phyloP scores from a whole-genome alignment of 2,113 vertebrate genomes.

The Ceyx margarethae region DNA sequence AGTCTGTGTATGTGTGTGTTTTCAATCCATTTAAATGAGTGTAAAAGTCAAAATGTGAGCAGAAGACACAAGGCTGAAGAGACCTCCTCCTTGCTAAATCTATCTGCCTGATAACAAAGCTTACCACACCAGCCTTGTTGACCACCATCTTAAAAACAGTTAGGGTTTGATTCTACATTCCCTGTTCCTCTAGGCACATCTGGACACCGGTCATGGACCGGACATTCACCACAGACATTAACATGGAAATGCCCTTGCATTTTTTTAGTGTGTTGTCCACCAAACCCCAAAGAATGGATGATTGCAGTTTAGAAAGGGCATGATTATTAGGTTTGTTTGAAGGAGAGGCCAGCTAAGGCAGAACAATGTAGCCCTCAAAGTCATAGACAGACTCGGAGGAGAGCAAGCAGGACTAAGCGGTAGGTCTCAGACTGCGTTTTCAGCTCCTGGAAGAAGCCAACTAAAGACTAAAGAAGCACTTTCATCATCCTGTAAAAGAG shows the following conservation, averaged over 20 bases:
- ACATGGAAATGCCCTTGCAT: neutral
- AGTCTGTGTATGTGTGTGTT: neutral
- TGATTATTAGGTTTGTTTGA: neutral
- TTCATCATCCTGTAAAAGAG: neutral
- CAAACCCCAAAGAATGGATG: neutral
- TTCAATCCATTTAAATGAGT: neutral
- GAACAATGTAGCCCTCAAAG: neutral
- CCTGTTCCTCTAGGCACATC: neutral
- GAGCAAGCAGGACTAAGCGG: neutral
- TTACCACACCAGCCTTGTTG: neutral
- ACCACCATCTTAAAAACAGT: neutral
- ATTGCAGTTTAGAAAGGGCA: neutral
- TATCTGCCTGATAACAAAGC: neutral
- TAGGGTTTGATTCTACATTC: neutral
- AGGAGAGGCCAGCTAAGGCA: neutral
- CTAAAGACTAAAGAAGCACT: neutral
- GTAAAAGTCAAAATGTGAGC: neutral
- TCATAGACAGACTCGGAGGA: neutral
- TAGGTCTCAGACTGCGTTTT: neutral
- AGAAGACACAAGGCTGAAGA: neutral
- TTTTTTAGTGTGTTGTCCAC: neutral
- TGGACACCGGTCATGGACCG: fast-evolving
- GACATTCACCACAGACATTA: fast-evolving
- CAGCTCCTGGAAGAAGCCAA: neutral
- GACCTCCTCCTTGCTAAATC: neutral